Base-by-base conservation (phyloP, 1,140 invertebrate genomes). In the Vollenhovia emeryi region DNA sequence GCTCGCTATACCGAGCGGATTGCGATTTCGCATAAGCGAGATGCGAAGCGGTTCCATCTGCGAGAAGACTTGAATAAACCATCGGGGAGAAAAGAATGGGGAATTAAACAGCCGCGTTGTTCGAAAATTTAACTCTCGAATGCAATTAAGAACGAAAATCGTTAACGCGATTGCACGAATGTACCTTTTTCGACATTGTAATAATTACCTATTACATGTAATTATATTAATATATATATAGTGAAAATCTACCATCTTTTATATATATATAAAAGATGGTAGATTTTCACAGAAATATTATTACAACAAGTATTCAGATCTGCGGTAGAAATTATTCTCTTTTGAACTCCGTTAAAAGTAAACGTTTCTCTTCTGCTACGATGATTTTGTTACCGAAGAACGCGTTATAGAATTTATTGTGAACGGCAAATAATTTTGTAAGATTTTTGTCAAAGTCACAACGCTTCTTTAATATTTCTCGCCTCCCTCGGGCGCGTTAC, bases 11-110 rank as follows among this genome's bases (percentile, higher is more conserved):
- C 30, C 60, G 76, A 84, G 86, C 88, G 88, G 90, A 69, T 91
- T 88, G 90, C 87, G 87, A 86, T 85, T 85, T 85, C 86, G 87
- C 75, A 84, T 87, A 83, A 86, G 62, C 59, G 59, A 85, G 7
- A 18, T 45, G 43, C 85, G 52, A 66, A 50, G 36, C 40, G 24
- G n/a, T n/a, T n/a, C n/a, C n/a, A n/a, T n/a, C n/a, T n/a, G n/a
- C n/a, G 11, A 83, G 57, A 52, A 21, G 7, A 48, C 33, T 75
- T 75, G 59, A 74, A 62, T 75, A 83, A 83, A 80, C 8, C 15
- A 55, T 11, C 6, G 27, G 1, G 27, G 11, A 62, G 18, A 40
- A 80, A 69, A 57, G 50, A 24, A 57, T 30, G 8, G 40, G 15
- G 13, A 18, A 79, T 52, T 66, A 52, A 15, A 18, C 6, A 55